Evolutionary conservation across 2,113 vertebrate species (phyloP).

Genomic region (Caracal caracal): DNA sequence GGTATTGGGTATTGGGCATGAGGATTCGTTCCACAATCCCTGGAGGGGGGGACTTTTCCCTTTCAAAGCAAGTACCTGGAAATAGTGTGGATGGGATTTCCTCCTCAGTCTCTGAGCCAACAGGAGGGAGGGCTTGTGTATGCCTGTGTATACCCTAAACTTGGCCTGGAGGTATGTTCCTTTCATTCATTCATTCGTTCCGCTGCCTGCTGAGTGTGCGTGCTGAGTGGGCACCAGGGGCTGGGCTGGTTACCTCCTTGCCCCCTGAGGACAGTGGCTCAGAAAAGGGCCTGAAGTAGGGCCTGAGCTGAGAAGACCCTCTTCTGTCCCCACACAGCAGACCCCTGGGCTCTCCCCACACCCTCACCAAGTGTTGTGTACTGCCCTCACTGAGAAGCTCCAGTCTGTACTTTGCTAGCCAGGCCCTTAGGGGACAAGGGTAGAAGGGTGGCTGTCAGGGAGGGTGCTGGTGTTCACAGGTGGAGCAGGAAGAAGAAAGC

Average conservation of each 20-base stretch:
- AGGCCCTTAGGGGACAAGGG: not conserved
- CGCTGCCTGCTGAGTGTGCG: not conserved
- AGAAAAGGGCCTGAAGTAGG: not conserved
- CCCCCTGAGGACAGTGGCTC: not conserved
- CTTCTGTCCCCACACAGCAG: not conserved
- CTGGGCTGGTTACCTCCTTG: not conserved
- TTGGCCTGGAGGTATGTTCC: not conserved
- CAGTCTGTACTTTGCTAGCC: not conserved
- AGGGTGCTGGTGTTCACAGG: not conserved
- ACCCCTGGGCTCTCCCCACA: not conserved
- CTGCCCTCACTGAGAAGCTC: not conserved
- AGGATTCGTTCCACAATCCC: not conserved
- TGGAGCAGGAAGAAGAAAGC: not conserved
- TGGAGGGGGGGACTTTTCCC: not conserved
- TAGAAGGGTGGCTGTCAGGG: not conserved
- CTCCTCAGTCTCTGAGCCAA: not conserved
- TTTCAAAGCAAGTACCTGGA: not conserved
- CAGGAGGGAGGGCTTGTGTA: not conserved
- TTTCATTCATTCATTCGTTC: not conserved
- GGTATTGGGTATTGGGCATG: not conserved
- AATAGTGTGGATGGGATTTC: not conserved
- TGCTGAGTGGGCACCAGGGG: not conserved
- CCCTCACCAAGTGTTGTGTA: not conserved
- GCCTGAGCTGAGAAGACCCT: not conserved
- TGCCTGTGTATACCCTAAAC: not conserved